phyloP scores from a whole-genome alignment of 2,797 vertebrate species.

The Tokudaia tokunoshimensis region DNA sequence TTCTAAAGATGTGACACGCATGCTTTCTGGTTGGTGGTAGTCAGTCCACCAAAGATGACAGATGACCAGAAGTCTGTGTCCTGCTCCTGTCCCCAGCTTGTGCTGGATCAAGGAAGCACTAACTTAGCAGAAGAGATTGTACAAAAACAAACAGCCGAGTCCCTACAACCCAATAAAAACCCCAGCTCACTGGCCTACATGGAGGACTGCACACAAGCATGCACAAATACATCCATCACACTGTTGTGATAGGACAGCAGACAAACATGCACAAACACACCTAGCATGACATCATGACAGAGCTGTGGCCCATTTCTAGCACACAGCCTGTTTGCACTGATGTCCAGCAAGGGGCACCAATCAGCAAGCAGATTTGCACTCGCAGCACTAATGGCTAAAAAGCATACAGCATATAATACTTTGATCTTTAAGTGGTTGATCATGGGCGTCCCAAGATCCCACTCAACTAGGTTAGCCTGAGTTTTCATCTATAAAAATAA shows the following conservation, averaged over 20 bases:
- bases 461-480: constrained; percentile 78
- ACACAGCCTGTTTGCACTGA: neutral
- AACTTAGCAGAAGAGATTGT: neutral
- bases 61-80: neutral
- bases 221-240: neutral
- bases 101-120: neutral
- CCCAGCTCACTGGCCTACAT: neutral
- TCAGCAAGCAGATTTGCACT: neutral
- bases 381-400: neutral
- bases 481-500: constrained; percentile 78
- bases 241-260: neutral
- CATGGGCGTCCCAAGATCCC: constrained; percentile 70
- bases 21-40: neutral
- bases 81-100: too few relatives aligned
- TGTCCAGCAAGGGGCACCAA: neutral
- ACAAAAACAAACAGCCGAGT: neutral
- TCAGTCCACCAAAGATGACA: neutral
- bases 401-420: constrained; percentile 79
- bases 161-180: neutral
- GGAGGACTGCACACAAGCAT: neutral
- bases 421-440: constrained; percentile 78
- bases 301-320: neutral
- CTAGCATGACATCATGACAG: neutral
- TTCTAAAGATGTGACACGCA: neutral
- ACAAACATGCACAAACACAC: neutral